Base-by-base conservation (phyloP, 2,888 invertebrate species). In the Amblyjoppa fuscipennis region DNA sequence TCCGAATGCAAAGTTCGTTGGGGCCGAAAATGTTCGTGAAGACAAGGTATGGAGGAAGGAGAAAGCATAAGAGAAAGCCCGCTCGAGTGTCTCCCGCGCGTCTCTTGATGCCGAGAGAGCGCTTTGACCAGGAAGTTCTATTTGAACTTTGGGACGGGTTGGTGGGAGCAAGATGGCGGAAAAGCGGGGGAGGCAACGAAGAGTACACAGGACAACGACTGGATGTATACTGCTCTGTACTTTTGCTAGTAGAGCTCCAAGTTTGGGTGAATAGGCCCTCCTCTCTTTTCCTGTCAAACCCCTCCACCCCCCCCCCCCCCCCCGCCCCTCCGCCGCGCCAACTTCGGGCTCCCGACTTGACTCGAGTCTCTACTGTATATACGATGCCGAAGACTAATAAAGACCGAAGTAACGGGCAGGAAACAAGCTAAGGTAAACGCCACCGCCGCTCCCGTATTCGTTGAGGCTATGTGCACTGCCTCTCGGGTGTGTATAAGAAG, bases 381-480 rank as follows among this genome's bases (percentile, higher is more conserved):
- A 71, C 66, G 77, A 86, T 51, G 84, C 85, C 74, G 78, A 89
- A 89, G 88, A 89, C 89, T 90, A 90, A 91, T 90, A 91, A 90
- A 90, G 89, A 86, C 85, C 73, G 77, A 51, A 87, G 84, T 78
- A 80, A 79, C 86, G 28, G n/a, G 79, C 82, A 68, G 81, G 68
- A 49, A 79, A 78, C 61, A 41, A 79, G 66, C 70, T 25, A 77
- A 85, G 84, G 80, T 83, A 84, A 86, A 85, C 83, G 76, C 56
- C 69, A 20, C 25, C 76, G 71, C 71, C 28, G 13, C 28, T 28
- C 13, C 28, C 11, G 59, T 4, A 59, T 25, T 28, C 59, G 56
- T 56, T 56, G 56, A 56, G 2, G 56, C 20, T 56, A 20, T 56
- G 53, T 9, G 76, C 77, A 84, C 74, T 68, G 75, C 75, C 41